These are phyloP conservation scores for Lasioglossum baleicum DNA, from an alignment of 1,140 invertebrate genomes.

Conservation along the genomic window DNA sequence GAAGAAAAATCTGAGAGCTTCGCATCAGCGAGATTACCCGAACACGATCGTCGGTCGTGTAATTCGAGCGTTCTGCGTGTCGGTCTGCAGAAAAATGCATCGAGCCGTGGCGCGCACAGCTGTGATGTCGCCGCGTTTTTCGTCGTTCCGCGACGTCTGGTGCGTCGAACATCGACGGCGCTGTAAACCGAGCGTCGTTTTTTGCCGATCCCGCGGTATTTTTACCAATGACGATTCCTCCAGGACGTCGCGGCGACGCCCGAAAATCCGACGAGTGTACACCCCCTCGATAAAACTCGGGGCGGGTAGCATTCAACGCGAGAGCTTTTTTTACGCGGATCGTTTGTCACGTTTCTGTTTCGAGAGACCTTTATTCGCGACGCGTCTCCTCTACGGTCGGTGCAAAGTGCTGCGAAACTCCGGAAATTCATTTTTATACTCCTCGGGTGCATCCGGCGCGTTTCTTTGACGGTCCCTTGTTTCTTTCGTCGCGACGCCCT, in stretches of 20 bases:
- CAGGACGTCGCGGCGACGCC: background rate
- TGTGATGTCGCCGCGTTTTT: slow-evolving; percentile 14
- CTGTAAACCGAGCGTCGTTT: background rate
- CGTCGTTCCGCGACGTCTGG: background rate
- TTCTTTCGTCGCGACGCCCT: background rate
- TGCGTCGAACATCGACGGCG: background rate
- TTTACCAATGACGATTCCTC: slow-evolving; percentile 10
- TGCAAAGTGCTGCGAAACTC: slow-evolving; percentile 14
- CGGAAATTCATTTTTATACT: slow-evolving; percentile 51
- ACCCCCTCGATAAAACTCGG: slow-evolving; percentile 32
- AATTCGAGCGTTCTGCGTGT: slow-evolving; percentile 17
- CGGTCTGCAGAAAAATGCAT: background rate
- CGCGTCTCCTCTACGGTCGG: background rate
- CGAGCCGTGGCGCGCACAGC: background rate
- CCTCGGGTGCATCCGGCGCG: slow-evolving; percentile 3
- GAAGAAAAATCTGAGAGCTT: background rate
- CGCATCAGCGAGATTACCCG: background rate
- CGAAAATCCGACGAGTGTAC: background rate
- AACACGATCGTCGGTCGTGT: slow-evolving; percentile 12
- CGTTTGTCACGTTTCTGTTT: slow-evolving; percentile 35
- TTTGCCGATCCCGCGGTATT: slow-evolving; percentile 23
- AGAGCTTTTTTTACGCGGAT: slow-evolving; percentile 19
- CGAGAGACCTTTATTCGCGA: background rate
- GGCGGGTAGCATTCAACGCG: background rate
- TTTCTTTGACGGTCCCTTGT: slow-evolving; percentile 7